Percentiles rank a stretch among this genome's conserved stretches.
These are phyloP conservation scores for Bombylius major DNA, from an alignment of 2,888 invertebrate species.

Conservation along the genomic window DNA sequence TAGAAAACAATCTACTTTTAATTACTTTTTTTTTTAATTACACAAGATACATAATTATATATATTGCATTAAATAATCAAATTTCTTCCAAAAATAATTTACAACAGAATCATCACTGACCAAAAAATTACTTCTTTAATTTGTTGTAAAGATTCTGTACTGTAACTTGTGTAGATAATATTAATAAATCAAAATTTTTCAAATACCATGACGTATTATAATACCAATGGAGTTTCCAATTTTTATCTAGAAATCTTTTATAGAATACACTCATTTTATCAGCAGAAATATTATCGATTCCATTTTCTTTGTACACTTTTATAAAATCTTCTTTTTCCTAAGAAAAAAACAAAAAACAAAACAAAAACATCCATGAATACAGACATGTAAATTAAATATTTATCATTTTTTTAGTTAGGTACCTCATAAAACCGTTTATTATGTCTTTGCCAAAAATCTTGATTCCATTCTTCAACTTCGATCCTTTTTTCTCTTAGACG, in stretches of 20 bases:
- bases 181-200: conserved; percentile 54
- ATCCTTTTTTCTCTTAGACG: conserved; percentile 49
- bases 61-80: no score
- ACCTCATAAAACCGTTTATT: conserved; percentile 64
- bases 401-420: conserved; percentile 17
- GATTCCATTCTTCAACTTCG: conserved; percentile 71
- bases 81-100: no score
- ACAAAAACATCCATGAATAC: not conserved
- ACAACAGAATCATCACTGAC: no score
- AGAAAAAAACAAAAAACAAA: conserved; percentile 17
- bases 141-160: conserved; percentile 24
- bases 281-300: conserved; percentile 46
- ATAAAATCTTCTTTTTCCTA: conserved; percentile 49
- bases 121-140: not conserved
- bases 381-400: not conserved
- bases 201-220: conserved; percentile 80
- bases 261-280: conserved; percentile 85
- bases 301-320: conserved; percentile 37
- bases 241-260: conserved; percentile 70
- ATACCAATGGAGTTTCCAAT: conserved; percentile 57
- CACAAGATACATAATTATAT: no score
- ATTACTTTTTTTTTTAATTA: no score
- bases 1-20: no score
- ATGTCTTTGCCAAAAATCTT: conserved; percentile 70
- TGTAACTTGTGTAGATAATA: conserved; percentile 49